Evolutionary conservation across 2,888 invertebrate genomes (phyloP), one percentile per base, ranked within the genome.

Genomic region (Cerastoderma edule): DNA sequence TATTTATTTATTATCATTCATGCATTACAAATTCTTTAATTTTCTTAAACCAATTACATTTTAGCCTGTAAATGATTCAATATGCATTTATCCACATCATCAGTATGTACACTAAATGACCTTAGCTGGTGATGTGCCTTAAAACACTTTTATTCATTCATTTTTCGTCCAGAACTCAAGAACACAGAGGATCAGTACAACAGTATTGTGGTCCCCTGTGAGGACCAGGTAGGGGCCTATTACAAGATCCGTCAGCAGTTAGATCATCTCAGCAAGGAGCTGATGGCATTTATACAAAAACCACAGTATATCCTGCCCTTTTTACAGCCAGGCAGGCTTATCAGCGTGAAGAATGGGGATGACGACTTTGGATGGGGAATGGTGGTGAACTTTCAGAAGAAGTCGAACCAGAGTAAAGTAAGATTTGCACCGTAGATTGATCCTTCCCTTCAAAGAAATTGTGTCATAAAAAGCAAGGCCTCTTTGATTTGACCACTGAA

Each of bases 321-420:
- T 93, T 93, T 99, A 73, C 97, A 98, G 92, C 97, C 98, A 0
- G 99, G 99, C 0, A 94, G 99, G 88, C 94, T 99, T 87, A 95
- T 99, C 19, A 97, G 97, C 94, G 97, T 98, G 91, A 96, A 96
- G 93, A 96, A 96, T 84, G 96, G 96, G 56, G 96, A 96, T 48
- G 95, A 95, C 44, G 95, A 96, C 83, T 99, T 97, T 92, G 99
- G 98, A 88, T 99, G 99, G 99, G 98, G 98, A 16, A 96, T 97
- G 63, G 95, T 99, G 67, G 95, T 99, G 0, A 98, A 98, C 93
- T 98, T 97, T 91, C 96, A 96, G 88, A 97, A 96, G 87, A 95
- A 95, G 85, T 83, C 91, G 5, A 88, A 90, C 78, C 91, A 92
- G 81, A 85, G 85, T 81, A 89, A 90, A 91, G 95, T 87, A 93